Percentiles rank a stretch among this genome's conserved stretches.
These are phyloP conservation scores for Microcaecilia unicolor DNA, from an alignment of 2,797 vertebrate species.

Conservation along the genomic window DNA sequence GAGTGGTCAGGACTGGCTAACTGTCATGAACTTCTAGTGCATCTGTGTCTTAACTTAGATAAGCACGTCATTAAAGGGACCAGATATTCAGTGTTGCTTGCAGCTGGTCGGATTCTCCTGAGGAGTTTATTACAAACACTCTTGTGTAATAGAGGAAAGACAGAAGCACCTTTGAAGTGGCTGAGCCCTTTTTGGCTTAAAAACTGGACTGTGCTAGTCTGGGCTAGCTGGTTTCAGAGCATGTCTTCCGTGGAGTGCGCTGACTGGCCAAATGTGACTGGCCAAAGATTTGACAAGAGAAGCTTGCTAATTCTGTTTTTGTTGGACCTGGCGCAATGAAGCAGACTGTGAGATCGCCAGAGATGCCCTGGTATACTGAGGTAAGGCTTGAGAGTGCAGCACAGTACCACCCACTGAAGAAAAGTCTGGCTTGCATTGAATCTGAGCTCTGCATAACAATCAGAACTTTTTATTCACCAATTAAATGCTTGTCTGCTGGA, in stretches of 20 bases:
- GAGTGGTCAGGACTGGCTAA: conserved; percentile 31
- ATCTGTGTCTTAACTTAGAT: conserved; percentile 16
- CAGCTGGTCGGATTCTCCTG: neutral
- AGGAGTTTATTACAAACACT: neutral
- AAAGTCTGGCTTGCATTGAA: no score
- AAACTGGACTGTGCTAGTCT: neutral
- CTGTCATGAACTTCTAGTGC: conserved; percentile 10
- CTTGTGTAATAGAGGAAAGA: conserved; percentile 16
- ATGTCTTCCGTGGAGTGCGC: neutral
- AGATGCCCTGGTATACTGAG: conserved; percentile 21
- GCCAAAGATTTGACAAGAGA: neutral
- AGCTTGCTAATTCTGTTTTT: neutral
- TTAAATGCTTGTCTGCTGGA: no score
- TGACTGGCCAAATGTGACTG: rapidly evolving
- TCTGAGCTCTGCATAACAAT: no score
- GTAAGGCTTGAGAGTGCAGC: conserved; percentile 31
- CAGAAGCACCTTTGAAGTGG: neutral
- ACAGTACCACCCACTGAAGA: neutral
- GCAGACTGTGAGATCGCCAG: conserved; percentile 16
- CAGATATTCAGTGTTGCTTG: neutral
- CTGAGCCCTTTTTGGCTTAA: conserved; percentile 2
- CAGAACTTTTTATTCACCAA: no score
- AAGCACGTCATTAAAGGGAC: conserved; percentile 14
- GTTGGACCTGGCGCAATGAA: conserved; percentile 29
- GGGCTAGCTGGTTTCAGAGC: neutral